Base-by-base conservation (phyloP, 2,888 invertebrate genomes). In the Beris chalybata region DNA sequence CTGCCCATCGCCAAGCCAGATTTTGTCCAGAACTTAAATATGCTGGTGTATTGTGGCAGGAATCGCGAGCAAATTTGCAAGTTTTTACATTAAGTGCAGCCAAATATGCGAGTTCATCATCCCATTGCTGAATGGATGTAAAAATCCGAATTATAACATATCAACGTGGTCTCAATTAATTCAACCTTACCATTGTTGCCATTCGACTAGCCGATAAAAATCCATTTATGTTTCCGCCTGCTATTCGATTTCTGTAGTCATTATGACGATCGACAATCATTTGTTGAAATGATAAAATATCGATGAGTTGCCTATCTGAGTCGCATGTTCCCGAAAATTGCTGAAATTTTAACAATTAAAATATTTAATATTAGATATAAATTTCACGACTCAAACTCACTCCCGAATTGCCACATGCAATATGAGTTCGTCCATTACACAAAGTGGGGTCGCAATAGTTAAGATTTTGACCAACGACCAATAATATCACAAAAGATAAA, bases 191-290 rank as follows among this genome's bases (percentile, higher is more conserved):
- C 57, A 76, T 68, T 0, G 71, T 74, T 50, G 72, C 73, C 76
- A 76, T 76, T 4, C 74, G 71, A 1, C 66, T 70, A 4, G 76
- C 76, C 0, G 75, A 66, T 45, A 61, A 65, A 47, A 74, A 76
- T 29, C 66, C 63, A 5, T 6, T 5, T 3, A 66, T 22, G 12
- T 68, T 66, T 0, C 76, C 76, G 0, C 69, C 47, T 2, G 76
- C 75, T 44, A 76, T 71, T 6, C 70, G 66, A 67, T 76, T 72
- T 29, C 76, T 71, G 3, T 72, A 73, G 3, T 71, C 68, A 31
- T 76, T 76, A 67, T 76, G 76, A 13, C 30, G 29, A 6, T 15
- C 12, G 4, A 64, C 13, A 5, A 64, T 64, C 4, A n/a, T 30
- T 12, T 12, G 12, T 12, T 30, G 38, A 22, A 43, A 30, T 5